Conservation (phyloP, 2,797 vertebrate genomes). For the Aphelocoma californica region DNA sequence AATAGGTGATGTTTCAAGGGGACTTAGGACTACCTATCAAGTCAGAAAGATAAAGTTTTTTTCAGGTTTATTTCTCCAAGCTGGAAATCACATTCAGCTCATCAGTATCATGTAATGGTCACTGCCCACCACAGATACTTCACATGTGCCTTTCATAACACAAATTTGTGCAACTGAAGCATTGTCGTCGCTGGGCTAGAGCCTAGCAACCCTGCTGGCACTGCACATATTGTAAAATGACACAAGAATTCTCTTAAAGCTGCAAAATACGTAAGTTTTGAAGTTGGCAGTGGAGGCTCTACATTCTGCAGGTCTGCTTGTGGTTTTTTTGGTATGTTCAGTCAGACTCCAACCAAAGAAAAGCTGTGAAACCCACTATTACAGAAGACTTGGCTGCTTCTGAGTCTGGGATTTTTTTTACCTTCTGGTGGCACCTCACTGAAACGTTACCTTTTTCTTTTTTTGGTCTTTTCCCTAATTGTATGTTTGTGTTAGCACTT, state of each 20-base stretch:
- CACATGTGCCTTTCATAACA: constrained; percentile 1
- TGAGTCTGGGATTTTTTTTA: background rate
- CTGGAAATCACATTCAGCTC: background rate
- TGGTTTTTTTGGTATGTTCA: background rate
- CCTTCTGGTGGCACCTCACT: background rate
- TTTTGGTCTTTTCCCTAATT: background rate
- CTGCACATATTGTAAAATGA: background rate
- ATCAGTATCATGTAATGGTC: background rate
- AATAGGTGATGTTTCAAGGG: background rate
- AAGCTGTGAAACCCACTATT: background rate
- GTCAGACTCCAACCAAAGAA: background rate
- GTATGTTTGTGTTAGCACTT: background rate
- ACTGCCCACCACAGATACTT: background rate
- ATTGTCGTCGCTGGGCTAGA: background rate
- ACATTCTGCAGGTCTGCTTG: background rate
- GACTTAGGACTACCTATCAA: background rate
- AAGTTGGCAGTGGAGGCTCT: background rate
- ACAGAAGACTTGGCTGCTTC: constrained; percentile 5
- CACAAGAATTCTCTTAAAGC: constrained; percentile 41
- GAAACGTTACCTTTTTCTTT: background rate
- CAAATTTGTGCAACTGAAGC: background rate
- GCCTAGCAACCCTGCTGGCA: constrained; percentile 15
- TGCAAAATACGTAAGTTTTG: background rate
- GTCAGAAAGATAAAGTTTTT: background rate
- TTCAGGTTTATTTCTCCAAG: background rate